Conservation (phyloP, 64 coral and sea anemone genomes). For the Astreopora myriophthalma region DNA sequence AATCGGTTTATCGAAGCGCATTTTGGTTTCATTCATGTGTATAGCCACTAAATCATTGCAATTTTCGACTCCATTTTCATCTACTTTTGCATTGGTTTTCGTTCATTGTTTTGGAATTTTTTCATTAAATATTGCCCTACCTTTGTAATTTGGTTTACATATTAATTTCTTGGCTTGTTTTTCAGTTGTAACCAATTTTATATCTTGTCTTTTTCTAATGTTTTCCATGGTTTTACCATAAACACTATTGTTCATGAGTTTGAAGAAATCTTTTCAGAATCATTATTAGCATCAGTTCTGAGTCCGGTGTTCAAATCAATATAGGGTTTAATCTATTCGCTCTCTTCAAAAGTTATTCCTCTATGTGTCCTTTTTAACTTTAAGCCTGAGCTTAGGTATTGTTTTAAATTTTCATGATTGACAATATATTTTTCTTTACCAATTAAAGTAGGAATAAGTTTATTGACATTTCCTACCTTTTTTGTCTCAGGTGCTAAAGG, state of each 20-base stretch:
- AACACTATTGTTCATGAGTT: neutral
- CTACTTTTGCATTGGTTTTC: too few relatives aligned
- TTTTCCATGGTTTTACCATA: neutral
- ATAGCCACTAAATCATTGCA: neutral
- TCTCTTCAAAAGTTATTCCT: neutral
- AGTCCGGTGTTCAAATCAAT: neutral
- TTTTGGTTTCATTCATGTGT: neutral
- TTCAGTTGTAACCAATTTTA: neutral
- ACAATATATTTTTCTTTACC: neutral
- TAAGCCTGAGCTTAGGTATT: neutral
- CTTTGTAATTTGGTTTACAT: neutral
- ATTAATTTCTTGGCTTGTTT: neutral
- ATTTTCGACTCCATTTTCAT: too few relatives aligned
- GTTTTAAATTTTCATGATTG: neutral
- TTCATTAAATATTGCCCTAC: neutral
- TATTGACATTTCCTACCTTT: neutral
- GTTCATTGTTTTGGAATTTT: too few relatives aligned
- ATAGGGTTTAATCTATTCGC: neutral
- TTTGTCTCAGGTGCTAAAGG: neutral
- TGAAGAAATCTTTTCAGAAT: neutral
- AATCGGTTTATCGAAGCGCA: neutral
- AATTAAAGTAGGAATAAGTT: neutral
- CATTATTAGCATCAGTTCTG: neutral
- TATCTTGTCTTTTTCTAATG: neutral
- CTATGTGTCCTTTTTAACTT: neutral